phyloP scores from a whole-genome alignment of 2,113 vertebrate species.

The Corythoichthys haematopterus region DNA sequence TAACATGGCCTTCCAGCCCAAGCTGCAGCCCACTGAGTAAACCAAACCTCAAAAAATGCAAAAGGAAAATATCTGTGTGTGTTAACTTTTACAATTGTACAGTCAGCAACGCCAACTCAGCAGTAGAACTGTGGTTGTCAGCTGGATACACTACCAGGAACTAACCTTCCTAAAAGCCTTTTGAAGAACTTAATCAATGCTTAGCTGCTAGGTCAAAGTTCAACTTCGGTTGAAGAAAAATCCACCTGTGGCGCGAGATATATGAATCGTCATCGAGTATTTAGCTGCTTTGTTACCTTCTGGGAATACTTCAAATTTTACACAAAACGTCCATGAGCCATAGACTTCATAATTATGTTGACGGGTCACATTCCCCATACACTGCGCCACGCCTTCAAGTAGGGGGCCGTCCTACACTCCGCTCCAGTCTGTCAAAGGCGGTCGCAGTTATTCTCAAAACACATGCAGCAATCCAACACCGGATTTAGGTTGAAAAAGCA shows the following conservation, averaged over 20 bases:
- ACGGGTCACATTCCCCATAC: too few species aligned
- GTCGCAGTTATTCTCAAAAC: too few species aligned
- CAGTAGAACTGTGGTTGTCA: conserved; percentile 50
- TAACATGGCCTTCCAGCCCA: not conserved
- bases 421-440: too few species aligned
- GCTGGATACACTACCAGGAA: conserved; percentile 55
- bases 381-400: too few species aligned
- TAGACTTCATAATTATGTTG: too few species aligned
- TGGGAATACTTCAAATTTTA: conserved; percentile 61
- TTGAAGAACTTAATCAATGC: conserved; percentile 60
- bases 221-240: conserved; percentile 48
- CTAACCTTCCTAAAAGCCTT: conserved; percentile 60
- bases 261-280: conserved; percentile 16
- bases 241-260: conserved; percentile 26
- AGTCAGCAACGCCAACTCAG: conserved; percentile 41
- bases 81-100: conserved; percentile 17
- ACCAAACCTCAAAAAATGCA: not conserved
- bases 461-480: too few species aligned
- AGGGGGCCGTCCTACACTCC: too few species aligned
- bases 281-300: conserved; percentile 36
- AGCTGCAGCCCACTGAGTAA: not conserved
- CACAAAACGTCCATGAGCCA: conserved; percentile 36
- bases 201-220: conserved; percentile 67
- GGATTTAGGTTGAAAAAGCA: too few species aligned
- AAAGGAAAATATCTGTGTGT: conserved; percentile 18